Evolutionary conservation across 2,888 invertebrate genomes (phyloP).

Genomic region (Cosmorhoe ocellata): DNA sequence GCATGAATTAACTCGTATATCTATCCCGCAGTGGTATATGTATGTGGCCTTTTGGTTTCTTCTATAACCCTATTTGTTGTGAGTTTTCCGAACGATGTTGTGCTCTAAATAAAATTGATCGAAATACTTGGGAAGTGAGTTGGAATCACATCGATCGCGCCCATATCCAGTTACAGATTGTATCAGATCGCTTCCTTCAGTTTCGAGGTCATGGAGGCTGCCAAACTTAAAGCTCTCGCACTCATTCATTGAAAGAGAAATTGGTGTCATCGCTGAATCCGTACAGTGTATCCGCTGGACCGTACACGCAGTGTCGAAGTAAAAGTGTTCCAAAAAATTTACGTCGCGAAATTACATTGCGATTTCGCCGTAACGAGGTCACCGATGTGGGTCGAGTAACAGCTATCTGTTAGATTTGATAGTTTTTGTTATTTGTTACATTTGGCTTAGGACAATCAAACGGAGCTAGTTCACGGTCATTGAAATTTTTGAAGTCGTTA

Average conservation of each 20-base stretch:
- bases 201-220: constrained; percentile 40
- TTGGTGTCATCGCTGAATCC: constrained; percentile 75
- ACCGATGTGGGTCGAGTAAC: constrained; percentile 77
- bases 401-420: constrained; percentile 71
- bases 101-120: constrained; percentile 3
- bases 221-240: constrained; percentile 47
- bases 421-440: constrained; percentile 58
- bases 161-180: constrained; percentile 25
- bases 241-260: constrained; percentile 77
- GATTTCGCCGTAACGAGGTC: constrained; percentile 79
- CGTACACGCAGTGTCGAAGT: constrained; percentile 69
- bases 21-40: constrained; percentile 1
- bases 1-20: constrained; percentile 16
- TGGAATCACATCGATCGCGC: constrained; percentile 19
- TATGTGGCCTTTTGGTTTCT: not conserved
- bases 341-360: constrained; percentile 81
- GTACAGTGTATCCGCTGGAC: constrained; percentile 54
- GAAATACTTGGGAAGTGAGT: constrained; percentile 1
- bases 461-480: constrained; percentile 63
- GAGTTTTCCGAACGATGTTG: constrained; percentile 4
- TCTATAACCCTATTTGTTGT: constrained; percentile 1
- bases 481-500: constrained; percentile 46
- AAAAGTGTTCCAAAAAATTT: constrained; percentile 80
- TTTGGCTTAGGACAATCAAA: constrained; percentile 56
- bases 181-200: constrained; percentile 36